Base-by-base conservation (phyloP, 2,797 vertebrate species). In the Platyrinchus mystaceus region DNA sequence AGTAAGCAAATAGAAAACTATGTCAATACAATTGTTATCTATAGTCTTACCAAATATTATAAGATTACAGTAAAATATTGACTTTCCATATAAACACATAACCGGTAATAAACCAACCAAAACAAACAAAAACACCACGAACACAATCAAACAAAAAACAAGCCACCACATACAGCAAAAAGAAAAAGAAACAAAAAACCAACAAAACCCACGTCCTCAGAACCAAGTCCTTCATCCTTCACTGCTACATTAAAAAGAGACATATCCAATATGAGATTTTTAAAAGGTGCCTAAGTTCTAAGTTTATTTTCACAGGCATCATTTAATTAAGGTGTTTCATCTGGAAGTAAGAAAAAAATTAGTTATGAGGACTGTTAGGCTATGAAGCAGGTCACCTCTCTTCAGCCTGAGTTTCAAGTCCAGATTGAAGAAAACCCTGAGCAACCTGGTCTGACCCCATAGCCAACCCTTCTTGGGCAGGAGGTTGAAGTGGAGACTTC, bases 121-220 rank as follows among this genome's bases (percentile, higher is more conserved):
- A 53, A 21, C 19, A 64, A 32, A 13, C 14, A 14, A 50, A 22
- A 49, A 9, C 46, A 24, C 26, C 47, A n/a, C 8, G 23, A 8
- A 17, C 12, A 41, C 43, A 52, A 10, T 5, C 5, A 47, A 47
- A 47, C 46, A 47, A 47, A 44, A 47, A 24, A 47, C 9, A 8
- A 46, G 36, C 11, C 18, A 46, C 6, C 37, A 26, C 3, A 16
- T 12, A 34, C 0, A 28, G 21, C 8, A 60, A 53, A 41, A 87
- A 15, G 5, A 19, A 52, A 39, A 47, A 20, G 1, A 46, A 44
- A 21, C 44, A 21, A 15, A 14, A 37, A 23, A 18, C 28, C 27
- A 37, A 4, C 9, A n/a, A 53, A 28, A 1, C 1, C 6, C 14
- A 37, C 0, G 2, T 26, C 5, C 20, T 59, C 34, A 63, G 22